Base-by-base conservation (phyloP, 2,888 invertebrate species). In the Drosophila mulleri region DNA sequence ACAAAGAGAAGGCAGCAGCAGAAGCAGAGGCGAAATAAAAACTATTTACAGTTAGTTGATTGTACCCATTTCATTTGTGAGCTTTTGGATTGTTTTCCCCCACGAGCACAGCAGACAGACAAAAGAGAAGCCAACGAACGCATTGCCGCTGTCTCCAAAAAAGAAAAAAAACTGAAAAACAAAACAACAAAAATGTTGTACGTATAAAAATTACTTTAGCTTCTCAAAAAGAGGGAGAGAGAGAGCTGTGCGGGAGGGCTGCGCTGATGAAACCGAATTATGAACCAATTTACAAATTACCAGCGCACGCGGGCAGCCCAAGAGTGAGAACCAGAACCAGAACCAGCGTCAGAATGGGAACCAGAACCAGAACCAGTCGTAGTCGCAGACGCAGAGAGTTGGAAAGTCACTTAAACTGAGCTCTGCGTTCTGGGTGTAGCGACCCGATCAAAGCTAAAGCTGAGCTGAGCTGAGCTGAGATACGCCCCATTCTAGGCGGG, bases 221-320 rank as follows among this genome's bases (percentile, higher is more conserved):
- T 54, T 59, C 42, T 35, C 45, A 44, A 26, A 26, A 50, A 48
- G n/a, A 37, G 37, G 11, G 53, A 3, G 23, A 2, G 56, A n/a
- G 47, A 35, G 62, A 58, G 69, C 37, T 68, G 68, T 23, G 80
- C 59, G 82, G 74, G 79, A 61, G 79, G 53, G 44, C 52, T 44
- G 65, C 44, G 60, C 66, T 78, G 82, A 81, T 88, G 83, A 85
- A 82, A 75, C 77, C 88, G 73, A 88, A 90, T 88, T 90, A 89
- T 90, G 89, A 89, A 88, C 87, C 89, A 89, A 88, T 88, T 88
- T 88, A 87, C 90, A 87, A 87, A 87, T 87, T 87, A 86, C 87
- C 84, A 88, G 67, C 65, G 78, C 72, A 70, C 62, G 67, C 67
- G 68, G 60, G 63, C 44, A 59, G 26, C 65, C 62, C 50, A 77